phyloP scores from a whole-genome alignment of 2,113 vertebrate genomes.

The Sapayoa aenigma region DNA sequence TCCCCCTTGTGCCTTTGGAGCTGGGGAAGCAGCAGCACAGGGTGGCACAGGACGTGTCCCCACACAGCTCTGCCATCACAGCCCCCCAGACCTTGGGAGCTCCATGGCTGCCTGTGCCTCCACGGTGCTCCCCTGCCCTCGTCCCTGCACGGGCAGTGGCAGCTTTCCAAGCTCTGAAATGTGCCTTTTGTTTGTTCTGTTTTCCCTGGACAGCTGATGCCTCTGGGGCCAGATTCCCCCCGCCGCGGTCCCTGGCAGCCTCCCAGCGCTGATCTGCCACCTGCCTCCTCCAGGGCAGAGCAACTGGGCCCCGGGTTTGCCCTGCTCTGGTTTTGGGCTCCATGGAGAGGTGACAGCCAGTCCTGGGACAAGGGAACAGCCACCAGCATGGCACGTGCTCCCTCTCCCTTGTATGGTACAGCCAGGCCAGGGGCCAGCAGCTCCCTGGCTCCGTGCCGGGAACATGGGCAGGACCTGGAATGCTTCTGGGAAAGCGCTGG shows the following conservation, averaged over 20 bases:
- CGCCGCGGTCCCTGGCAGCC: not conserved
- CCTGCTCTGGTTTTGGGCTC: not conserved
- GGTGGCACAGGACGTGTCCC: not conserved
- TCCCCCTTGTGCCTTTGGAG: not conserved
- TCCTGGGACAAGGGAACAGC: not conserved
- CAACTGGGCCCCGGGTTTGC: not conserved
- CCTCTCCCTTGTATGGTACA: not conserved
- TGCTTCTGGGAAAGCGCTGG: not conserved
- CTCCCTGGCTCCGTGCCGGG: not conserved
- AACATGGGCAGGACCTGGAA: not conserved
- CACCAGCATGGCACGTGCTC: not conserved
- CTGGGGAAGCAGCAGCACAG: fast-evolving
- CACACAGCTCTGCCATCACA: not conserved
- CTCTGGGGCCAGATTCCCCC: not conserved
- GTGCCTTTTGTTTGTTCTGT: not conserved
- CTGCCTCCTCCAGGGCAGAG: fast-evolving
- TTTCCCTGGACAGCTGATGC: not conserved
- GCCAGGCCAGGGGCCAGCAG: not conserved
- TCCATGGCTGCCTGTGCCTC: not conserved
- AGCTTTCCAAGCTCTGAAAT: not conserved
- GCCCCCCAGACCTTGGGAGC: not conserved
- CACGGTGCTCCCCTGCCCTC: no score
- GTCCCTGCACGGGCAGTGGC: not conserved
- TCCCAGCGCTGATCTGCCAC: not conserved
- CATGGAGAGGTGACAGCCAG: not conserved